A percentile compares a stretch with the other conserved stretches of the same genome.
phyloP scores from a whole-genome alignment of 2,113 vertebrate species.

The Verasper variegatus region DNA sequence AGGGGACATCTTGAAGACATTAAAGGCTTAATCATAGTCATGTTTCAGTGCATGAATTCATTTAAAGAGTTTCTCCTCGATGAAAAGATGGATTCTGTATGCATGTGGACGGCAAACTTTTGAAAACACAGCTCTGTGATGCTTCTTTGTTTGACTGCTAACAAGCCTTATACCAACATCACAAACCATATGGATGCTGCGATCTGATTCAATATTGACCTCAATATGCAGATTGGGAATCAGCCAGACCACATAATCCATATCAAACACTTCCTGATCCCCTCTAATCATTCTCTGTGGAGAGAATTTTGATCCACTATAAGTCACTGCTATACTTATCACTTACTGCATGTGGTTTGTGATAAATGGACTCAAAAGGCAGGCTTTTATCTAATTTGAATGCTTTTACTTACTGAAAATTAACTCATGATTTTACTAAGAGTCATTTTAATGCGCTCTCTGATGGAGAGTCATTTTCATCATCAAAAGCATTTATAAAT shows the following conservation, averaged over 20 bases:
- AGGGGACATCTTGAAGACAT: constrained; percentile 2
- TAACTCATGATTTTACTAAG: background rate
- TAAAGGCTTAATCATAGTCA: no score
- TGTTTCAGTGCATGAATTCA: no score
- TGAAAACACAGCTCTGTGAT: no score
- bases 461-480: no score
- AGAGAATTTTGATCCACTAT: background rate
- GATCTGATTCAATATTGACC: background rate
- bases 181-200: background rate
- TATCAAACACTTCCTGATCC: background rate
- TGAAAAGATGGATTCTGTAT: no score
- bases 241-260: background rate
- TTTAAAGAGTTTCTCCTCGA: no score
- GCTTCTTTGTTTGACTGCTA: no score
- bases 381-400: background rate
- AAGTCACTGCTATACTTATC: background rate
- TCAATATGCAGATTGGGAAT: background rate
- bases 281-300: background rate
- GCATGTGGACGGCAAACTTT: no score
- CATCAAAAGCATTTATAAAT: no score
- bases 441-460: background rate
- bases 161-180: background rate
- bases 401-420: background rate
- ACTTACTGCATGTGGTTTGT: background rate
- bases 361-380: background rate